These are phyloP conservation scores for Trichomycterus rosablanca DNA, from an alignment of 2,113 vertebrate genomes.

Conservation along the genomic window DNA sequence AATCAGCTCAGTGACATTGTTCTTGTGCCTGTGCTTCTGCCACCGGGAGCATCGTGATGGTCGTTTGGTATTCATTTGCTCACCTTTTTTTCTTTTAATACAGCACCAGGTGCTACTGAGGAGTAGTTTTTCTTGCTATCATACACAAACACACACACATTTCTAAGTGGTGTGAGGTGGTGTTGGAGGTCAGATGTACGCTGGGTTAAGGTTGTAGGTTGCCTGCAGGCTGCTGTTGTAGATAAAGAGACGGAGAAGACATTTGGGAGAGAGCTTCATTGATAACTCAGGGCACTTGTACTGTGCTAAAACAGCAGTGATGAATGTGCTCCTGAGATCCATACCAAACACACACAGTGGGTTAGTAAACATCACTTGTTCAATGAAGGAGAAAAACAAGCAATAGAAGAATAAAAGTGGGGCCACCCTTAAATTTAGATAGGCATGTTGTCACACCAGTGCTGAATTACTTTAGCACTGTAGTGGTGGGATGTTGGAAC, in stretches of 20 bases:
- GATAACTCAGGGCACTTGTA: constrained; percentile 24
- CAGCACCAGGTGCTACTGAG: not conserved
- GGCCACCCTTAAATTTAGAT: too few relatives aligned
- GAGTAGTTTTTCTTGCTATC: not conserved
- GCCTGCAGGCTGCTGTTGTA: constrained; percentile 50
- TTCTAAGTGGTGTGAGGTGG: constrained; percentile 41
- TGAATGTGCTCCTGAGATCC: constrained; percentile 29
- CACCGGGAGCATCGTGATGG: constrained; percentile 25
- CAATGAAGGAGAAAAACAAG: too few relatives aligned
- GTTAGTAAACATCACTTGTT: not conserved
- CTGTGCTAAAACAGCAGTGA: constrained; percentile 24
- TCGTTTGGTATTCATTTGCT: constrained; percentile 32
- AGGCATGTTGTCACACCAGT: too few relatives aligned
- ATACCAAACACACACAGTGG: constrained; percentile 16
- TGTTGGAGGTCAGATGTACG: constrained; percentile 56
- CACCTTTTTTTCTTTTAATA: constrained; percentile 31
- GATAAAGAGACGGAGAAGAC: constrained; percentile 55
- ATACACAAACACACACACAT: not conserved
- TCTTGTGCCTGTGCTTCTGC: constrained; percentile 30
- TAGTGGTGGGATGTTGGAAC: too few relatives aligned
- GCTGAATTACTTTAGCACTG: too few relatives aligned
- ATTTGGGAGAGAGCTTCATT: constrained; percentile 45
- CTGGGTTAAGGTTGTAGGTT: constrained; percentile 49
- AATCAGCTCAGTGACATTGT: constrained; percentile 40
- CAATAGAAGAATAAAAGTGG: too few relatives aligned